Evolutionary conservation across 2,797 vertebrate genomes (phyloP).

Genomic region (Neostethus bicornis): DNA sequence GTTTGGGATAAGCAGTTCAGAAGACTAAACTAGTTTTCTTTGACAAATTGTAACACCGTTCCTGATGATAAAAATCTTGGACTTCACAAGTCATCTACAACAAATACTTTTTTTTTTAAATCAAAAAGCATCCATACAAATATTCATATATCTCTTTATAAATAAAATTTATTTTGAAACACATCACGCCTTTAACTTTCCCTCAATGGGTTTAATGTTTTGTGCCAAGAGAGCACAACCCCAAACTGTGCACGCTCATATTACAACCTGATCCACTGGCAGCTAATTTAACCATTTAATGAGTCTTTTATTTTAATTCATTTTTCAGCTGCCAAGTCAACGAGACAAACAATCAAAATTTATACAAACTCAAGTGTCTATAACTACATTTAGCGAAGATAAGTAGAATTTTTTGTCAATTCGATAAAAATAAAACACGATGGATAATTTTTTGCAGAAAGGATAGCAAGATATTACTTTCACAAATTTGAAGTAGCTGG

Average conservation of each 20-base stretch:
- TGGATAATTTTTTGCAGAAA: too few species aligned
- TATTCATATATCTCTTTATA: background rate
- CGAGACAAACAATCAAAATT: conserved; percentile 23
- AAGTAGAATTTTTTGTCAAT: background rate
- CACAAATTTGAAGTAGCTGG: background rate
- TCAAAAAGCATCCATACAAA: background rate
- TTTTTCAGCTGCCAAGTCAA: conserved; percentile 66
- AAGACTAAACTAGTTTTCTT: conserved; percentile 5
- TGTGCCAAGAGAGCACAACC: conserved; percentile 37
- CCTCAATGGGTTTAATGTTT: conserved; percentile 31
- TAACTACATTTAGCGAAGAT: background rate
- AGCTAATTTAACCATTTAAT: conserved; percentile 70
- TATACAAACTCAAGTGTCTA: conserved; percentile 1
- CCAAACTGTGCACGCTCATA: conserved; percentile 56
- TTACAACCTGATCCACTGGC: conserved; percentile 69
- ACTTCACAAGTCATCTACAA: background rate
- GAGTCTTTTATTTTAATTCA: conserved; percentile 74
- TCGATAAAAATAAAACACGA: background rate
- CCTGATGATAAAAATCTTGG: background rate
- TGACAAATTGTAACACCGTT: background rate
- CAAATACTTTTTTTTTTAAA: background rate
- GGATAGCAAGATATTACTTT: background rate
- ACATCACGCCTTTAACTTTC: conserved; percentile 14
- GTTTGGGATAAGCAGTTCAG: too few species aligned
- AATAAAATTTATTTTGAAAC: conserved; percentile 6